phyloP scores from a whole-genome alignment of 92 coral and sea anemone genomes.

The Palythoa heliodiscus region DNA sequence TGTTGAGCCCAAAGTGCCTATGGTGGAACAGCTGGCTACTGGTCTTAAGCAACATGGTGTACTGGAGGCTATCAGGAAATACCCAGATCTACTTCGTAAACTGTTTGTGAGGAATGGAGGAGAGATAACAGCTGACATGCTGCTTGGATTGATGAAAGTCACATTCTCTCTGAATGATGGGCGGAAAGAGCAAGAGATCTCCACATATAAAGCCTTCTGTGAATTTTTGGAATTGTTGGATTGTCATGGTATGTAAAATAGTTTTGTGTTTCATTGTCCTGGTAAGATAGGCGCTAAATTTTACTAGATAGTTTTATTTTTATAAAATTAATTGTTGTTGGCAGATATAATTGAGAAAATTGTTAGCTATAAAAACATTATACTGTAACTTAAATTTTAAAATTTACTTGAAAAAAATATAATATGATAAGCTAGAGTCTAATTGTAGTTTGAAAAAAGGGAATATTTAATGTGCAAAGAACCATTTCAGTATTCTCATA shows the following conservation, averaged over 20 bases:
- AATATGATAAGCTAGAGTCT: neutral
- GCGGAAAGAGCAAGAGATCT: conserved; percentile 28
- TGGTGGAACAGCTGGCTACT: conserved; percentile 54
- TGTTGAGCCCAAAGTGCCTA: conserved; percentile 54
- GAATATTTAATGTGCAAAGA: neutral
- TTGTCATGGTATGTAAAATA: conserved; percentile 31
- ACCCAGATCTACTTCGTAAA: conserved; percentile 40
- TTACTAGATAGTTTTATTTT: neutral
- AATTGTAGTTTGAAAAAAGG: neutral
- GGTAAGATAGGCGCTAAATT: neutral
- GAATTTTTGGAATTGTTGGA: conserved; percentile 32
- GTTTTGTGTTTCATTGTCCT: neutral
- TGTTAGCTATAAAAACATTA: neutral
- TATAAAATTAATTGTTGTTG: neutral
- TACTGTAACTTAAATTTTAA: neutral
- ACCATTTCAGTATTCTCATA: neutral
- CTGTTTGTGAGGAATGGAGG: conserved; percentile 31
- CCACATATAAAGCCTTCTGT: conserved; percentile 37
- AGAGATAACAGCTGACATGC: conserved; percentile 28
- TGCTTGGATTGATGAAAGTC: conserved; percentile 36
- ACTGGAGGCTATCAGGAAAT: conserved; percentile 37
- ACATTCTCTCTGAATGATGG: conserved; percentile 24
- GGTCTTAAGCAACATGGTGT: conserved; percentile 56
- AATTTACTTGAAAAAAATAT: too few relatives aligned
- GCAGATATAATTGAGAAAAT: neutral